Evolutionary conservation across 64 coral and sea anemone genomes (phyloP).

Genomic region (Acropora yongei): DNA sequence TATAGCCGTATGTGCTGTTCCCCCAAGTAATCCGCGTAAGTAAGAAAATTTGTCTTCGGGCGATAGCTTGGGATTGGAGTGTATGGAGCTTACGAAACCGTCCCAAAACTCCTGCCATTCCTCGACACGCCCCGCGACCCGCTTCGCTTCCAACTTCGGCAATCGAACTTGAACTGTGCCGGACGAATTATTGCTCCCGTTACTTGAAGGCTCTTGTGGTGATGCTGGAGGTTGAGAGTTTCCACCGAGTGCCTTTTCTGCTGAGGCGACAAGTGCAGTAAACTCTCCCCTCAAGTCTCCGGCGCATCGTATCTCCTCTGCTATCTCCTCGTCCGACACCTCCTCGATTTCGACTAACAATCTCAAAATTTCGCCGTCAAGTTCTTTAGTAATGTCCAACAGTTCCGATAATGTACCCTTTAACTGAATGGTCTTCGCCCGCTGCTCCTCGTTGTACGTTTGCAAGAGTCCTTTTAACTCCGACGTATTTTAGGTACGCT

Average conservation of each 20-base stretch:
- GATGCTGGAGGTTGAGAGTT: no score
- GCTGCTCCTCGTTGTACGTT: no score
- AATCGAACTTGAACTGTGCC: not conserved
- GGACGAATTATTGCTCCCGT: not conserved
- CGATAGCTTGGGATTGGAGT: not conserved
- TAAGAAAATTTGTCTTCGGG: not conserved
- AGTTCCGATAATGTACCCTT: not conserved
- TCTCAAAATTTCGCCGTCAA: not conserved
- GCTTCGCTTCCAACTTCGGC: not conserved
- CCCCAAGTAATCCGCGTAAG: not conserved
- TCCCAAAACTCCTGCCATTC: conserved; percentile 11
- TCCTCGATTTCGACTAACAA: not conserved
- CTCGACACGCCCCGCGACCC: not conserved
- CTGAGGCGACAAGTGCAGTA: not conserved
- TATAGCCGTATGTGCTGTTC: not conserved
- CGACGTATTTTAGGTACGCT: no score
- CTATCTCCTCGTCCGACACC: not conserved
- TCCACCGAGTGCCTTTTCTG: no score
- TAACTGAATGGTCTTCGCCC: no score
- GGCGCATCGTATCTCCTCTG: not conserved
- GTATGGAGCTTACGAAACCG: not conserved
- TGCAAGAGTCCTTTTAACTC: no score
- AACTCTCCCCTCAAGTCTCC: not conserved
- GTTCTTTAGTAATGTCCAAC: not conserved
- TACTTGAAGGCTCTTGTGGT: no score